Evolutionary conservation across 1,140 invertebrate genomes (phyloP).

Genomic region (Cherax quadricarinatus): DNA sequence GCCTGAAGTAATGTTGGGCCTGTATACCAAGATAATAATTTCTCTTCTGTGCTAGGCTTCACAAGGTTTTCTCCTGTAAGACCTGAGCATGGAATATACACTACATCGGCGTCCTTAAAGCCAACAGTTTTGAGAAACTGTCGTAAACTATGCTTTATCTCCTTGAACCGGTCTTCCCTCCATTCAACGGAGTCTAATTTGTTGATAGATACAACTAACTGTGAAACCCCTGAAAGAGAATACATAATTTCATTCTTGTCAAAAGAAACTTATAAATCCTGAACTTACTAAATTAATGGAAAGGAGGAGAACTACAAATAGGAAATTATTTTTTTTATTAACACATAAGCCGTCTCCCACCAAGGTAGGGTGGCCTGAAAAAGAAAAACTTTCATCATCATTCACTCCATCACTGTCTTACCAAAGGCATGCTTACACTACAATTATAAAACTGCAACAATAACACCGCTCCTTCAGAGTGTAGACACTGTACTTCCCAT

Average conservation of each 20-base stretch:
- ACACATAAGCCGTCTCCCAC: no score
- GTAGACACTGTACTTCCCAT: no score
- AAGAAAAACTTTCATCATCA: no score
- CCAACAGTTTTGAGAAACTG: constrained; percentile 97
- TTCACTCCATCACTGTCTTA: no score
- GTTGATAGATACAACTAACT: constrained; percentile 90
- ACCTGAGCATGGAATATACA: constrained; percentile 96
- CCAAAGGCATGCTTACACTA: no score
- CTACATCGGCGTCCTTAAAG: constrained; percentile 91
- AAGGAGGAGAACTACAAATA: no score
- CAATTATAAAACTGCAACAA: no score
- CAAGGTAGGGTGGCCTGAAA: no score
- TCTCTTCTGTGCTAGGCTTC: constrained; percentile 82
- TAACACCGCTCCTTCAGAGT: no score
- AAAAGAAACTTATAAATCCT: neutral
- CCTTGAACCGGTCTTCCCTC: constrained; percentile 88
- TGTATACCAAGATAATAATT: constrained; percentile 88
- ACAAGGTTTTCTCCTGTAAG: constrained; percentile 95
- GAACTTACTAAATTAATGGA: neutral
- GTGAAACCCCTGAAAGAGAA: constrained; percentile 83
- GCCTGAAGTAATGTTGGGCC: constrained; percentile 89
- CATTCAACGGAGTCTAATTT: constrained; percentile 90
- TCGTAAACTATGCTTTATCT: constrained; percentile 90
- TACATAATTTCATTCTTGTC: neutral
- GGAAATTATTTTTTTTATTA: no score